A percentile compares a stretch with the other conserved stretches of the same genome.
phyloP scores from a whole-genome alignment of 2,797 vertebrate species.

The Sebastes nivosus region DNA sequence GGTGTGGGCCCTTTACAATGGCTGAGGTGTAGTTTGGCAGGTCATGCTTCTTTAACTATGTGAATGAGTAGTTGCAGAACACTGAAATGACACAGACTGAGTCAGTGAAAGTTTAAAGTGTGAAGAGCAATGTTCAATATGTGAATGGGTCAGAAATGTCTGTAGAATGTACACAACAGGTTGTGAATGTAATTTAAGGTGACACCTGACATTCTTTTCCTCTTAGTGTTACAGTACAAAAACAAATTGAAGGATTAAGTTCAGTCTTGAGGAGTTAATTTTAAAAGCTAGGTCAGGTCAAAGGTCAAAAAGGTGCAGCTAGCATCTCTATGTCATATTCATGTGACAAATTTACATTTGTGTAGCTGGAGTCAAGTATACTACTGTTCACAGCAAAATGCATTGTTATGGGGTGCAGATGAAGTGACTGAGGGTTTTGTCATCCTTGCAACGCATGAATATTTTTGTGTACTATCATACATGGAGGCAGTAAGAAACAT shows the following conservation, averaged over 20 bases:
- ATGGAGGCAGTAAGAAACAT: neutral
- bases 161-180: neutral
- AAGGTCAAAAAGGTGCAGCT: neutral
- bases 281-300: neutral
- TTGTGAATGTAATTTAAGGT: neutral
- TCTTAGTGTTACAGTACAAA: neutral
- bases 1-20: conserved; percentile 44
- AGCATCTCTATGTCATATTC: neutral
- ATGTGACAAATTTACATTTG: neutral
- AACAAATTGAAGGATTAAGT: neutral
- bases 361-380: neutral
- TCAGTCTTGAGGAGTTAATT: neutral
- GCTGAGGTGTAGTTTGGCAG: conserved; percentile 31
- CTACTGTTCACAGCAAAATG: neutral
- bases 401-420: neutral
- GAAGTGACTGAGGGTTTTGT: neutral
- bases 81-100: neutral
- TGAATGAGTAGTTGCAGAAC: conserved; percentile 15
- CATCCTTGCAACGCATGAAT: neutral
- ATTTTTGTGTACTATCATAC: neutral
- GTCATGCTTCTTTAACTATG: neutral
- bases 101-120: neutral
- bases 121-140: neutral
- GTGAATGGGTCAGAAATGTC: neutral
- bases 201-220: neutral